Percentiles rank a stretch among this genome's conserved stretches.
Evolutionary conservation across 2,797 vertebrate genomes (phyloP).

Genomic region (Echiichthys vipera): DNA sequence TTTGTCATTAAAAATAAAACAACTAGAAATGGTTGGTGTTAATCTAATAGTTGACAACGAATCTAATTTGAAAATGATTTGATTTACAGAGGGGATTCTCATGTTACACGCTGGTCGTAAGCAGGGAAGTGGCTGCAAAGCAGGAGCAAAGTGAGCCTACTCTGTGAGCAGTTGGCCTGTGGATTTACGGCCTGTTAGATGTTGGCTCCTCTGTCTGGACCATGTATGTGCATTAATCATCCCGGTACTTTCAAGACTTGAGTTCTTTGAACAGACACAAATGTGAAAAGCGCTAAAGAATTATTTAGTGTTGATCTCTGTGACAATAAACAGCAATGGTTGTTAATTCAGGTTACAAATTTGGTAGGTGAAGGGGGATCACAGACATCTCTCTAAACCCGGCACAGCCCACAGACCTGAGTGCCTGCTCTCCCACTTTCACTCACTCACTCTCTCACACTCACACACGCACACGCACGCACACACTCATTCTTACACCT

Average conservation of each 20-base stretch:
- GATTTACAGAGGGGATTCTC: background rate
- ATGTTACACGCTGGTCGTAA: background rate
- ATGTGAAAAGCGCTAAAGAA: no score
- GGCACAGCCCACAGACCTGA: no score
- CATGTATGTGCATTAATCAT: slow-evolving; percentile 15
- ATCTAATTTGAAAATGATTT: background rate
- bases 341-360: no score
- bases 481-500: background rate
- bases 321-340: no score
- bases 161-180: slow-evolving; percentile 10
- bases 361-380: no score
- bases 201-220: background rate
- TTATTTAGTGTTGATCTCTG: no score
- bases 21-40: no score
- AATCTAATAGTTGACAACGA: no score
- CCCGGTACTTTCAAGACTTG: no score
- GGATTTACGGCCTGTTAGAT: slow-evolving; percentile 30
- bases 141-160: slow-evolving; percentile 3
- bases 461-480: background rate
- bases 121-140: slow-evolving; percentile 24
- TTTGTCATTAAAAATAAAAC: no score
- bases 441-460: background rate
- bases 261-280: no score
- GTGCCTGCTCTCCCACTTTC: background rate
- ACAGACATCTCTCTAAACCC: no score